Conservation (phyloP, 2,888 invertebrate genomes). For the Napeogenes sylphis region DNA sequence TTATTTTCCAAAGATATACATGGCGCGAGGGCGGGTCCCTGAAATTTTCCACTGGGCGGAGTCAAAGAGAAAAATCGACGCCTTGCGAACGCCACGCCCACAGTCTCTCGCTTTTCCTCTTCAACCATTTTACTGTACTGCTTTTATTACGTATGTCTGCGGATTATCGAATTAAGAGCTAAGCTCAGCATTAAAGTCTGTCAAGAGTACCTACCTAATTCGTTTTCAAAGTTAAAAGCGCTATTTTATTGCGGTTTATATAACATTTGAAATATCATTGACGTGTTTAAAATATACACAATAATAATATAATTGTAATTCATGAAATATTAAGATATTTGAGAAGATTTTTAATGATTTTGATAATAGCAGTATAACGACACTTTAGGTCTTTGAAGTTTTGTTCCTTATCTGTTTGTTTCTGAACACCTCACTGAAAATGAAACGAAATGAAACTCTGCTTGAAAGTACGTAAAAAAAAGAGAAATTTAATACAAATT, state of each 20-base stretch:
- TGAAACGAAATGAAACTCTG: too few relatives aligned
- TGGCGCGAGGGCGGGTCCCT: slow-evolving; percentile 61
- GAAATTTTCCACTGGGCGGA: slow-evolving; percentile 68
- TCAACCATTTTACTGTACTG: slow-evolving; percentile 47
- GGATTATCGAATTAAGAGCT: slow-evolving; percentile 30
- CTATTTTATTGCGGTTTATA: background rate
- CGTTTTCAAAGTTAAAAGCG: background rate
- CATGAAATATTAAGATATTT: too few relatives aligned
- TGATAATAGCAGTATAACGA: too few relatives aligned
- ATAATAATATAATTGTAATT: too few relatives aligned
- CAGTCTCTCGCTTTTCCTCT: slow-evolving; percentile 44
- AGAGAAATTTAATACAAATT: too few relatives aligned
- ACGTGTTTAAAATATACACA: background rate
- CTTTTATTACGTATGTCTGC: slow-evolving; percentile 45
- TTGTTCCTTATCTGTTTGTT: too few relatives aligned
- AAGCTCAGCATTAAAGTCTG: slow-evolving; percentile 25
- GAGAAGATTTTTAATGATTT: too few relatives aligned
- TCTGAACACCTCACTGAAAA: too few relatives aligned
- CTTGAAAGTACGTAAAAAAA: too few relatives aligned
- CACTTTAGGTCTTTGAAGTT: too few relatives aligned
- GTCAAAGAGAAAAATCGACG: slow-evolving; percentile 67
- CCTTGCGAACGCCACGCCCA: slow-evolving; percentile 68
- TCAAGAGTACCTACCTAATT: slow-evolving; percentile 11
- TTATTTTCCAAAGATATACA: slow-evolving; percentile 39
- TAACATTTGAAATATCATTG: background rate